Base-by-base conservation (phyloP, 2,113 vertebrate species). In the Hippocampus barbouri region DNA sequence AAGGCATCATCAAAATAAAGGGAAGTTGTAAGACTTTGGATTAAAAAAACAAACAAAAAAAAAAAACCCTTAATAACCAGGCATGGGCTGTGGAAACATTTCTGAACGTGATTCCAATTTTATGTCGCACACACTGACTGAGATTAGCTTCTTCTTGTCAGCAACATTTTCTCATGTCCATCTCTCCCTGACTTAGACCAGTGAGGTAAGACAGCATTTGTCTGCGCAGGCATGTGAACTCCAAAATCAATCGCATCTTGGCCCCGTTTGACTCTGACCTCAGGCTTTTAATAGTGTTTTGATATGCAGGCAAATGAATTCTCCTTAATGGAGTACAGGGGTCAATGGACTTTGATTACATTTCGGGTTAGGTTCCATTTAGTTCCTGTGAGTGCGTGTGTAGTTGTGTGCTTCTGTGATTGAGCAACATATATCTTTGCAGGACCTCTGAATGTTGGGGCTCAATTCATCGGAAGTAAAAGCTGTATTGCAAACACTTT, bases 271-370 rank as follows among this genome's bases (percentile, higher is more conserved):
- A 86, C 86, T 91, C 90, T 91, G 87, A 91, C 84, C 87, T 87
- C 90, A 92, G 82, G 91, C 87, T 91, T 90, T 92, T 93, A 92
- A 92, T 90, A 86, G 86, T 86, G 87, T 89, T 91, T 93, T 94
- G 91, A 93, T 94, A 94, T 94, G 93, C 93, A 93, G 74, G 91
- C 89, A 93, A 93, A 94, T 94, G 94, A 92, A 94, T 94, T 94
- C 90, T 89, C 88, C 86, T 85, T 91, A 94, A 92, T 93, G 92
- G 93, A 85, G 76, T 74, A 83, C 82, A 69, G 30, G 89, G 90
- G 92, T 93, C 91, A 94, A 86, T 92, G 90, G 92, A 83, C 91
- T 94, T 94, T 93, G 92, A 92, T 86, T 90, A 87, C 90, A 89
- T 90, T 45, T 70, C 83, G 86, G 83, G 73, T 88, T 87, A 75